Percentiles rank a stretch among this genome's conserved stretches.
Conservation (phyloP, 2,113 vertebrate species). For the Neopipo cinnamomea region DNA sequence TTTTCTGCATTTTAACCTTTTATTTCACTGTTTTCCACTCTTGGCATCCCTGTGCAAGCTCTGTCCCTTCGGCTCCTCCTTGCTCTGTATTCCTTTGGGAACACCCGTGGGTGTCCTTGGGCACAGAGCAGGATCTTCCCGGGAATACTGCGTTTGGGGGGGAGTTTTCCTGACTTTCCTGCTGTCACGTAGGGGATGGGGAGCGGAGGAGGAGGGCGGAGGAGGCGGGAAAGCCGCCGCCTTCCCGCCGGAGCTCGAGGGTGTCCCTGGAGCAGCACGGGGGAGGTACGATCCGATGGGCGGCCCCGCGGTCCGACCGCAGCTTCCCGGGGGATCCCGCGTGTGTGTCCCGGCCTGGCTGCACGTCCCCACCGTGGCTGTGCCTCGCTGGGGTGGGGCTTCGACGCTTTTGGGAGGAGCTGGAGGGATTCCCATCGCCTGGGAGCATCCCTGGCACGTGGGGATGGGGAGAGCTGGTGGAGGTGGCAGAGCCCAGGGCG, state of each 20-base stretch:
- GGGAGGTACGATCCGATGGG: slow-evolving; percentile 6
- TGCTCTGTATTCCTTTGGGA: not conserved
- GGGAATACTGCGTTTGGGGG: accelerated
- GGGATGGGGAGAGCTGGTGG: not conserved
- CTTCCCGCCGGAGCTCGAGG: not conserved
- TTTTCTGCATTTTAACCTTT: not conserved
- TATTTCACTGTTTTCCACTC: not conserved
- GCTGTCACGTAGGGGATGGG: not conserved
- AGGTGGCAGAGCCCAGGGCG: accelerated
- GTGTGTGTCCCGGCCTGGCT: not conserved
- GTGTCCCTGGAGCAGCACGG: not conserved
- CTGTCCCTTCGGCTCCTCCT: not conserved
- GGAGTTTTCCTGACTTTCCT: not conserved
- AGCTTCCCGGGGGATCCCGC: not conserved
- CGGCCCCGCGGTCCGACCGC: accelerated
- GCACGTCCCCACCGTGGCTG: not conserved
- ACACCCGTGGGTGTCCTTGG: not conserved
- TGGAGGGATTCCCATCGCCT: not conserved
- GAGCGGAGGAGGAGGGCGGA: not conserved
- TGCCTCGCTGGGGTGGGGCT: too few species aligned
- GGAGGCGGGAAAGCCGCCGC: not conserved
- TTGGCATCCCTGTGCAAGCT: not conserved
- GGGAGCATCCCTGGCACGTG: not conserved
- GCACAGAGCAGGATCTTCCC: not conserved
- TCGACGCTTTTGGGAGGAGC: not conserved